phyloP scores from a whole-genome alignment of 2,113 vertebrate genomes.

The Heterocephalus glaber region DNA sequence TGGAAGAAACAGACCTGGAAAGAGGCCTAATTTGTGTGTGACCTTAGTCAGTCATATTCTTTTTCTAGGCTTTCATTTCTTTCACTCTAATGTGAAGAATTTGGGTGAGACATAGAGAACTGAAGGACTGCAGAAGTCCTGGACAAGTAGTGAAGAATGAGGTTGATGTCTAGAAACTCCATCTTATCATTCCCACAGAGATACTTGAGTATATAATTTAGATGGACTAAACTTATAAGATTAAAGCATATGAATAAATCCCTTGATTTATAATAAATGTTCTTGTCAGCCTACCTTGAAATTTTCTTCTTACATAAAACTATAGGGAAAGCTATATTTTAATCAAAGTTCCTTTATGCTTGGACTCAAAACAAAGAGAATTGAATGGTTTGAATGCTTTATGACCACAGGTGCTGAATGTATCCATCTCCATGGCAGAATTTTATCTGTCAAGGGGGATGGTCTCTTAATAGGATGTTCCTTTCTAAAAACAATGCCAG shows the following conservation, averaged over 20 bases:
- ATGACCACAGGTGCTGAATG: neutral
- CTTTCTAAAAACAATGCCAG: neutral
- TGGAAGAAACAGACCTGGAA: neutral
- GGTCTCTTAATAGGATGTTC: neutral
- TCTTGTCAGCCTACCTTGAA: neutral
- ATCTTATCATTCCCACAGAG: neutral
- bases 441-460: neutral
- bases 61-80: neutral
- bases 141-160: neutral
- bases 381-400: constrained; percentile 30
- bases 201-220: neutral
- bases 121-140: neutral
- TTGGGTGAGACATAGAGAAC: neutral
- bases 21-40: neutral
- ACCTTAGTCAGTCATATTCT: neutral
- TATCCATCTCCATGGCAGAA: neutral
- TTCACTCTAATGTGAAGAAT: neutral
- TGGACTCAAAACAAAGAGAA: neutral
- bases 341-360: constrained; percentile 17
- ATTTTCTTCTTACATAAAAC: neutral
- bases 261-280: neutral
- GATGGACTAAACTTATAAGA: neutral
- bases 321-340: neutral
- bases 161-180: neutral
- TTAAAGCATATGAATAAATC: neutral